Conservation (phyloP, 2,797 vertebrate genomes). For the Parauchenoglanis punctatus region DNA sequence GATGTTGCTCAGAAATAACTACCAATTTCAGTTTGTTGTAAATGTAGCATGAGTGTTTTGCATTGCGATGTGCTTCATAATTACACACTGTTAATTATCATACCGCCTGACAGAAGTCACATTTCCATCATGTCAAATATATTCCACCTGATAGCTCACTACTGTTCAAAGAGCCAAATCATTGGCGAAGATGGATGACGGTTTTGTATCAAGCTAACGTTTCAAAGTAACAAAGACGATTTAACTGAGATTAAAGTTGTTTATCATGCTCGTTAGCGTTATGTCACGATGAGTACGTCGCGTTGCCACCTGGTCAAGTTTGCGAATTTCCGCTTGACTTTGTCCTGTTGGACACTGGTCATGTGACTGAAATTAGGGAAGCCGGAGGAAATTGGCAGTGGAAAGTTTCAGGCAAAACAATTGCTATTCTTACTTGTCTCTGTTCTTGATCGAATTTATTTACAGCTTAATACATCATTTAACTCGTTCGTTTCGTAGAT, state of each 20-base stretch:
- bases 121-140: not conserved
- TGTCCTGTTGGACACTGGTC: not conserved
- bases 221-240: too few relatives aligned
- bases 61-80: too few relatives aligned
- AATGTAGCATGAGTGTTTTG: not conserved
- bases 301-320: not conserved
- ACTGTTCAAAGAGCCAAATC: too few relatives aligned
- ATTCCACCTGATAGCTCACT: not conserved
- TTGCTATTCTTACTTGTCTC: not conserved
- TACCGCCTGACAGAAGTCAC: not conserved
- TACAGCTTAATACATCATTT: not conserved
- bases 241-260: too few relatives aligned
- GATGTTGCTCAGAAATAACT: not conserved
- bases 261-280: not conserved
- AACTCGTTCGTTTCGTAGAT: not conserved
- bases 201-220: not conserved
- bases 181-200: not conserved
- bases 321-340: not conserved
- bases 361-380: not conserved
- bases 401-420: not conserved
- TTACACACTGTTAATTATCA: not conserved
- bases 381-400: not conserved
- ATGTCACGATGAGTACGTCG: not conserved
- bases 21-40: not conserved
- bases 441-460: not conserved